Percentiles rank a stretch among this genome's conserved stretches.
These are phyloP conservation scores for Cichlasoma orientale DNA, from an alignment of 2,797 vertebrate species.

Conservation along the genomic window DNA sequence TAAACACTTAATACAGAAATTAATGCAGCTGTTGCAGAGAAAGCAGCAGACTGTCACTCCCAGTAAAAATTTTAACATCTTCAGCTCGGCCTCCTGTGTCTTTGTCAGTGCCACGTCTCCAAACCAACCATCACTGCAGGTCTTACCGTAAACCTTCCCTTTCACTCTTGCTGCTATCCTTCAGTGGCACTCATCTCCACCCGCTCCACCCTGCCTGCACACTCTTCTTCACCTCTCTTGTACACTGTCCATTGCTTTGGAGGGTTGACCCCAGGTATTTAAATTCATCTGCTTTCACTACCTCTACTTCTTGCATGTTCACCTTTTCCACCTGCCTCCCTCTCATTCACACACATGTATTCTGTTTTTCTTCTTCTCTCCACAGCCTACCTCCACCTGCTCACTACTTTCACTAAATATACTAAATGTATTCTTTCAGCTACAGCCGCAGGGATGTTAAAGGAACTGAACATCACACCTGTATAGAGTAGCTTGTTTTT, in stretches of 20 bases:
- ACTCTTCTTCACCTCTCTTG: neutral
- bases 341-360: neutral
- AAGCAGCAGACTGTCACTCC: no score
- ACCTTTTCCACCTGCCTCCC: neutral
- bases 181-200: neutral
- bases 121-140: no score
- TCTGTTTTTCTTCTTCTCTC: neutral
- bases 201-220: neutral
- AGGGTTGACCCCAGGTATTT: neutral
- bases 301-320: neutral
- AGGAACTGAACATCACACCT: neutral
- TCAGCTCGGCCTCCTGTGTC: no score
- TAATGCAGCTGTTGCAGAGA: no score
- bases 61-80: no score
- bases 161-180: no score
- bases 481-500: no score
- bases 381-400: no score
- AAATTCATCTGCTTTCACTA: neutral
- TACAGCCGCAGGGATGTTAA: neutral
- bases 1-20: no score
- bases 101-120: no score
- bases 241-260: neutral
- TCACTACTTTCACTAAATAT: neutral
- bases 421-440: neutral
- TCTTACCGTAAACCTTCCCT: no score